Conservation (phyloP, 1,140 invertebrate species). For the Nephila pilipes region DNA sequence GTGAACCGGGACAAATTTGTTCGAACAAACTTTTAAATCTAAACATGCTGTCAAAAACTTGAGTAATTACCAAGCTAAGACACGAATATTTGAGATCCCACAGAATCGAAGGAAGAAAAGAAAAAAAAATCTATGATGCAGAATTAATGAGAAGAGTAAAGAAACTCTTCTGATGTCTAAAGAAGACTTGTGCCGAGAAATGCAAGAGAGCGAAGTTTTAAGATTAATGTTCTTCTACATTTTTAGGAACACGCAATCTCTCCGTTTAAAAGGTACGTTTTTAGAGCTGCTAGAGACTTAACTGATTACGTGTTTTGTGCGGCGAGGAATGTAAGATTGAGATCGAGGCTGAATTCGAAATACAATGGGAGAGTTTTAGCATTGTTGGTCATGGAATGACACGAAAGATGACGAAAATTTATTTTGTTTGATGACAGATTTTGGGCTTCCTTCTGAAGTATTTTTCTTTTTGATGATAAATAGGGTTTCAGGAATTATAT, state of each 20-base stretch:
- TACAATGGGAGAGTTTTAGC: neutral
- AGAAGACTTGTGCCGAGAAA: constrained; percentile 4
- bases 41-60: constrained; percentile 32
- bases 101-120: neutral
- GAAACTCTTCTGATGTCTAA: constrained; percentile 19
- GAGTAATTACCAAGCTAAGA: neutral
- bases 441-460: too few relatives aligned
- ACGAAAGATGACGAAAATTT: neutral
- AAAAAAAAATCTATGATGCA: constrained; percentile 44
- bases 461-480: neutral
- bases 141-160: constrained; percentile 65
- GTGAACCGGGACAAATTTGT: neutral
- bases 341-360: neutral
- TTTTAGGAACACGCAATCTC: constrained; percentile 56
- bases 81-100: constrained; percentile 33
- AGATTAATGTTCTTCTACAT: constrained; percentile 54
- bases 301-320: neutral
- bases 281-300: neutral
- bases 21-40: constrained; percentile 24
- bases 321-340: neutral
- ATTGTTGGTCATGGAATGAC: neutral
- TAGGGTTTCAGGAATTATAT: neutral
- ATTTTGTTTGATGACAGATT: neutral
- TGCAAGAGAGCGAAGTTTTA: neutral
- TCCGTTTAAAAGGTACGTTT: constrained; percentile 31